Evolutionary conservation across 2,113 vertebrate genomes (phyloP), one percentile per base, ranked within the genome.

Genomic region (Elaphurus davidianus): DNA sequence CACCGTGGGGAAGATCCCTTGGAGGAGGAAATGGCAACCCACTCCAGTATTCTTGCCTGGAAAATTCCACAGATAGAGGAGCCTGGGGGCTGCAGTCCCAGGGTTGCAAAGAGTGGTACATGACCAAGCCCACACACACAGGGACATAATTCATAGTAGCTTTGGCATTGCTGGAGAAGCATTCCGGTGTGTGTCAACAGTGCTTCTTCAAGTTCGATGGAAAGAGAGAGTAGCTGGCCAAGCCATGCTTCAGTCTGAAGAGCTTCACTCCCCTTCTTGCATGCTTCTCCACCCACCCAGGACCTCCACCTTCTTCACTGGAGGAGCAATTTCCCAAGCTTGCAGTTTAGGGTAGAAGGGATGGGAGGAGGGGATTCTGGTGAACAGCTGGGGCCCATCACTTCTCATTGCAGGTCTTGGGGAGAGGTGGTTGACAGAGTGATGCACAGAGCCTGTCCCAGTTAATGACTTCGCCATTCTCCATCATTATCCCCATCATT

Each of bases 401-500:
- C 99, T 99, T 99, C 99, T 99, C 99, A 99, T 99, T 98, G 99
- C 97, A 98, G 99, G 99, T 99, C 99, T 99, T 99, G 99, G 99
- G 99, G 99, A 99, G 99, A 99, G 97, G 98, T 98, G 97, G 99
- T 99, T 99, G 99, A 99, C 99, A 99, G 99, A 99, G 99, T 99
- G 99, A 99, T 99, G 99, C 99, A 99, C 99, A 99, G 99, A 99
- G 99, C 99, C 99, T 99, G 99, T 99, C 99, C 99, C 98, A 99
- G 99, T 99, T 99, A 99, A 99, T 99, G 99, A 99, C 99, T 99
- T 99, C 99, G 98, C 99, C 99, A 99, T 99, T 99, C 99, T 99
- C 99, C 99, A 99, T 99, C 99, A 99, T 99, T 99, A 99, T 99
- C 99, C 99, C 99, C 99, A 99, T 99, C 99, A 99, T 99, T 99